These are phyloP conservation scores for Drosophila pseudotakahashii DNA, from an alignment of 2,888 invertebrate species.

Conservation along the genomic window DNA sequence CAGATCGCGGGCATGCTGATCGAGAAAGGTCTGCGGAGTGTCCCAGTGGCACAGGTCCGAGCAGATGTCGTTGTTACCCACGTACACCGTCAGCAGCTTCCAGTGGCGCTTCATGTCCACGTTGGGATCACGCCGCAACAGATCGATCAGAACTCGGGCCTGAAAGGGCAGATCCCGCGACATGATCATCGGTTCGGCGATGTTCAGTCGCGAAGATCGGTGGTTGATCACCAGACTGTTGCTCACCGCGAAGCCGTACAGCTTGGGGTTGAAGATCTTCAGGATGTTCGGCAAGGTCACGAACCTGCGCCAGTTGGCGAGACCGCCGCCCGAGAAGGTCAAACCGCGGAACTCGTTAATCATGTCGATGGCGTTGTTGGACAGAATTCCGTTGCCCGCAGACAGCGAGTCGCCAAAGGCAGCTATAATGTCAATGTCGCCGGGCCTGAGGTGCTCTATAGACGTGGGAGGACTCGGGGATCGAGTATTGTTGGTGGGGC, in stretches of 20 bases:
- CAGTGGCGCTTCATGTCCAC: conserved; percentile 86
- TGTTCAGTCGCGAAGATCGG: conserved; percentile 67
- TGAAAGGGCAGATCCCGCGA: conserved; percentile 78
- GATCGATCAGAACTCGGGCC: conserved; percentile 70
- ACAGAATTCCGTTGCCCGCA: conserved; percentile 86
- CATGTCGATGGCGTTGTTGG: conserved; percentile 84
- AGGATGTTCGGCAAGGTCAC: conserved; percentile 87
- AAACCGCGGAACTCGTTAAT: conserved; percentile 85
- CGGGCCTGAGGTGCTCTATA: conserved; percentile 85
- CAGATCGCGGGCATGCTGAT: conserved; percentile 85
- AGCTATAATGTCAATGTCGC: conserved; percentile 87
- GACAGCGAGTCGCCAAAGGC: conserved; percentile 87
- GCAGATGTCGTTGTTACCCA: conserved; percentile 88
- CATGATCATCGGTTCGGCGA: conserved; percentile 83
- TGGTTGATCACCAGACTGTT: conserved; percentile 72
- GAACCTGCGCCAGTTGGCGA: conserved; percentile 85
- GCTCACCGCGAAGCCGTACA: conserved; percentile 85
- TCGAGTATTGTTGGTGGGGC: conserved; percentile 78
- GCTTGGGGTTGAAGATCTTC: conserved; percentile 87
- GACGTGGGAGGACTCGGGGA: conserved; percentile 84
- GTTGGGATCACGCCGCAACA: conserved; percentile 71
- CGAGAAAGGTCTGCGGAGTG: conserved; percentile 79
- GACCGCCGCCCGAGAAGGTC: conserved; percentile 85
- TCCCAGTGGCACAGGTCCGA: conserved; percentile 85
- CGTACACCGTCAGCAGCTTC: conserved; percentile 87